A percentile compares a stretch with the other conserved stretches of the same genome.
Conservation (phyloP, 2,113 vertebrate species). For the Eurypyga helias region DNA sequence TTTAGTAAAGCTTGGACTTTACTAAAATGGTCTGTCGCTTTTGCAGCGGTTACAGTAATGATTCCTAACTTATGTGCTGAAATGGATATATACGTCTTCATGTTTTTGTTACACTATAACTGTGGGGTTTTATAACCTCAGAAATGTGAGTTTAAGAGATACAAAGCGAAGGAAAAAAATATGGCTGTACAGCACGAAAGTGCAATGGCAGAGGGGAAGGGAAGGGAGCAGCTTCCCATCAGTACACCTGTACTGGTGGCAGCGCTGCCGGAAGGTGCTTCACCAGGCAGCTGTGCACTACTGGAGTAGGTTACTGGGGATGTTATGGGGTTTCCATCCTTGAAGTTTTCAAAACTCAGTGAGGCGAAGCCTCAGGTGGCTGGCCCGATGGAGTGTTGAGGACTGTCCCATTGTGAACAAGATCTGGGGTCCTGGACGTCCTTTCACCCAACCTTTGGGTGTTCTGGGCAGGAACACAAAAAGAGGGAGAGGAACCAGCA, state of each 20-base stretch:
- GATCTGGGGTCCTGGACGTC: neutral
- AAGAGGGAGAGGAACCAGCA: neutral
- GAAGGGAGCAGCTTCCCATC: neutral
- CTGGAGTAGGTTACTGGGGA: neutral
- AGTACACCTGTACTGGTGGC: too few species aligned
- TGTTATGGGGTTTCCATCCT: neutral
- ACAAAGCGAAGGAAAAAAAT: neutral
- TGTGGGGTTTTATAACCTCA: neutral
- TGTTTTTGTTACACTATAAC: neutral
- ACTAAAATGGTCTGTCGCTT: neutral
- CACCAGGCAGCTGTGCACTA: neutral
- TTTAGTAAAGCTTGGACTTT: neutral
- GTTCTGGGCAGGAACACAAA: neutral
- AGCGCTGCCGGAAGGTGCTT: neutral
- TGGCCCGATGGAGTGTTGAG: neutral
- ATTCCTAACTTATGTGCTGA: neutral
- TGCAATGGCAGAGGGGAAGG: neutral
- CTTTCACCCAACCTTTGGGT: rapidly evolving
- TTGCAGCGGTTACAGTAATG: neutral
- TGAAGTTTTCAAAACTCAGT: neutral
- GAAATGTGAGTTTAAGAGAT: neutral
- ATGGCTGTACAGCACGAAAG: neutral
- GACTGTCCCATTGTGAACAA: rapidly evolving
- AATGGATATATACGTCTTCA: neutral
- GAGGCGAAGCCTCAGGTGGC: neutral